These are phyloP conservation scores for Hirtodrosophila alboralis DNA, from an alignment of 2,888 invertebrate genomes.

Conservation along the genomic window DNA sequence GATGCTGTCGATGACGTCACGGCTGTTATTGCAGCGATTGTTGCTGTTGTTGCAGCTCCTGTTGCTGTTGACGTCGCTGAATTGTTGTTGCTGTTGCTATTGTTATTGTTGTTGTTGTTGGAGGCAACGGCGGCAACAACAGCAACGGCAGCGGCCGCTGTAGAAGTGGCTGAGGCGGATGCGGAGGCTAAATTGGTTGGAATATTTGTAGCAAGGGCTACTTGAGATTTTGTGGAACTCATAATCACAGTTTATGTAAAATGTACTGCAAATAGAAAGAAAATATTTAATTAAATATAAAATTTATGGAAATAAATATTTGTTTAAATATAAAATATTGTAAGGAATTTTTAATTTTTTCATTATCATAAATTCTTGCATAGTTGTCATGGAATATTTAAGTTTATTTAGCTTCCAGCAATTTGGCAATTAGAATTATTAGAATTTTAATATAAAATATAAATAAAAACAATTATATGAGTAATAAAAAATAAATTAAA, in stretches of 20 bases:
- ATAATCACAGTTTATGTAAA: slow-evolving; percentile 83
- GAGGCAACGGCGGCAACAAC: slow-evolving; percentile 72
- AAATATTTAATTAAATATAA: neutral
- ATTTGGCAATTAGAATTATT: too few relatives aligned
- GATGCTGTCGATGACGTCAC: slow-evolving; percentile 34
- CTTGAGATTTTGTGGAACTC: slow-evolving; percentile 84
- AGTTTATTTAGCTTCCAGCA: too few relatives aligned
- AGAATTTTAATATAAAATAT: too few relatives aligned
- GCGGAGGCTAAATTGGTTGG: slow-evolving; percentile 81
- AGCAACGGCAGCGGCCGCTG: slow-evolving; percentile 75
- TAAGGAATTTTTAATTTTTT: too few relatives aligned
- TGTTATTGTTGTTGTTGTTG: slow-evolving; percentile 26
- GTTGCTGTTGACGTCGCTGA: slow-evolving; percentile 52
- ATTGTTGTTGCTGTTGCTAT: slow-evolving; percentile 38
- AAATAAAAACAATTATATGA: too few relatives aligned
- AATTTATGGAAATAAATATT: too few relatives aligned
- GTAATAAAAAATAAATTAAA: too few relatives aligned
- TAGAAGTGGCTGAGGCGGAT: slow-evolving; percentile 69
- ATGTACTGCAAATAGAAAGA: slow-evolving; percentile 66
- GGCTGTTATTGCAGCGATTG: slow-evolving; percentile 24
- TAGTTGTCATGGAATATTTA: too few relatives aligned
- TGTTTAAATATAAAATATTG: neutral
- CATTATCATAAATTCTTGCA: too few relatives aligned
- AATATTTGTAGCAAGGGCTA: slow-evolving; percentile 84
- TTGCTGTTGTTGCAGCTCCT: slow-evolving; percentile 22